Evolutionary conservation across 2,888 invertebrate genomes (phyloP).

Genomic region (Aphrophora alni): DNA sequence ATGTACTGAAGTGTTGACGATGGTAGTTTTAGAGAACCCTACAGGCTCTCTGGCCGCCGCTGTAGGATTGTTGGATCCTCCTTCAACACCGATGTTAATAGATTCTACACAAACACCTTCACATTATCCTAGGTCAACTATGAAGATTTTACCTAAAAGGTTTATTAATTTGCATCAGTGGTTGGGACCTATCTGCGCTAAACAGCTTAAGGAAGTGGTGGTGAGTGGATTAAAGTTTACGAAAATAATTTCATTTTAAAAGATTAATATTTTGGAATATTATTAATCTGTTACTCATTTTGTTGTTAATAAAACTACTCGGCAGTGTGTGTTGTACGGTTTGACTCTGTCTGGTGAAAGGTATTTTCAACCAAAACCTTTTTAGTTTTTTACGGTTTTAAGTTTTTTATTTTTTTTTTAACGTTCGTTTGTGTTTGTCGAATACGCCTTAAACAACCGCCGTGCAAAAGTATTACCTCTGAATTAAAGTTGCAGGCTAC

Average conservation of each 20-base stretch:
- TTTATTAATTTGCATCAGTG: constrained; percentile 91
- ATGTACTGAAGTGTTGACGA: constrained; percentile 53
- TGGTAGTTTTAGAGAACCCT: constrained; percentile 72
- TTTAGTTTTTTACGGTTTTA: no score
- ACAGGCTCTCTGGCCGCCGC: constrained; percentile 58
- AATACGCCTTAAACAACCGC: no score
- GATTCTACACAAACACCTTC: constrained; percentile 52
- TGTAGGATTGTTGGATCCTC: constrained; percentile 71
- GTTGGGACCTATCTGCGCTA: constrained; percentile 71
- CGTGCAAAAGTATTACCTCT: no score
- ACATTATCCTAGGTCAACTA: constrained; percentile 61
- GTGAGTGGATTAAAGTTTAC: constrained; percentile 53
- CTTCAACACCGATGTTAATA: constrained; percentile 52
- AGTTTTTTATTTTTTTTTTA: no score
- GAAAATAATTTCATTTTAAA: neutral
- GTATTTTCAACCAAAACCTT: no score
- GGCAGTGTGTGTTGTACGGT: no score
- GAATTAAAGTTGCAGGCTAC: no score
- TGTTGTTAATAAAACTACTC: no score
- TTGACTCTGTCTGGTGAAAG: no score
- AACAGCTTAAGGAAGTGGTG: constrained; percentile 61
- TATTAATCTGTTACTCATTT: no score
- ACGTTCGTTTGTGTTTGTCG: no score
- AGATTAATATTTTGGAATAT: neutral
- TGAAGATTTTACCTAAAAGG: constrained; percentile 90